Conservation (phyloP, 2,888 invertebrate genomes). For the Nephrocerus scutellatus region DNA sequence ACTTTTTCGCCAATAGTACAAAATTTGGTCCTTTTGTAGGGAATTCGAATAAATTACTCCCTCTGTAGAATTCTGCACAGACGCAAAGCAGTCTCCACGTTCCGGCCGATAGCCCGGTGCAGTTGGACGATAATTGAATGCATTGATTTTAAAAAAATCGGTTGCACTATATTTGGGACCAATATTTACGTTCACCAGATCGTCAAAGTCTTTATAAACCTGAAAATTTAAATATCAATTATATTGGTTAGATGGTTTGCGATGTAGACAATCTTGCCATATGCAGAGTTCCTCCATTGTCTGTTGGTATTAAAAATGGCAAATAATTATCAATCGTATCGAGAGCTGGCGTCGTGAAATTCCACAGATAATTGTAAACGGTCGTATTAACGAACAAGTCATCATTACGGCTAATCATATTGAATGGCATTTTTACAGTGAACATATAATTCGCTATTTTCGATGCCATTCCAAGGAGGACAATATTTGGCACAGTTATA, state of each 20-base stretch:
- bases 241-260: neutral
- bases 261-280: conserved; percentile 3
- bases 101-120: conserved; percentile 51
- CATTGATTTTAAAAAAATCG: conserved; percentile 58
- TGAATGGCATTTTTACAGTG: conserved; percentile 50
- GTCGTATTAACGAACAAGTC: conserved; percentile 52
- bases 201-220: conserved; percentile 58
- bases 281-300: conserved; percentile 42
- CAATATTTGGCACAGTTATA: conserved; percentile 39
- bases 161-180: conserved; percentile 54
- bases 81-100: conserved; percentile 52
- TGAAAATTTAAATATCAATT: no score
- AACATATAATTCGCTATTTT: conserved; percentile 53
- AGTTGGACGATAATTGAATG: conserved; percentile 52
- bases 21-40: conserved; percentile 51
- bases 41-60: conserved; percentile 57
- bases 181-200: conserved; percentile 57
- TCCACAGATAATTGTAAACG: conserved; percentile 60
- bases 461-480: conserved; percentile 54
- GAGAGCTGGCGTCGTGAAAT: conserved; percentile 58
- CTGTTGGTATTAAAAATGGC: conserved; percentile 57
- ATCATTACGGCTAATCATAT: conserved; percentile 50
- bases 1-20: conserved; percentile 62
- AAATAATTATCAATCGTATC: conserved; percentile 50
- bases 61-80: conserved; percentile 58